These are phyloP conservation scores for Andrena bucephala DNA, from an alignment of 2,888 invertebrate species.

Conservation along the genomic window DNA sequence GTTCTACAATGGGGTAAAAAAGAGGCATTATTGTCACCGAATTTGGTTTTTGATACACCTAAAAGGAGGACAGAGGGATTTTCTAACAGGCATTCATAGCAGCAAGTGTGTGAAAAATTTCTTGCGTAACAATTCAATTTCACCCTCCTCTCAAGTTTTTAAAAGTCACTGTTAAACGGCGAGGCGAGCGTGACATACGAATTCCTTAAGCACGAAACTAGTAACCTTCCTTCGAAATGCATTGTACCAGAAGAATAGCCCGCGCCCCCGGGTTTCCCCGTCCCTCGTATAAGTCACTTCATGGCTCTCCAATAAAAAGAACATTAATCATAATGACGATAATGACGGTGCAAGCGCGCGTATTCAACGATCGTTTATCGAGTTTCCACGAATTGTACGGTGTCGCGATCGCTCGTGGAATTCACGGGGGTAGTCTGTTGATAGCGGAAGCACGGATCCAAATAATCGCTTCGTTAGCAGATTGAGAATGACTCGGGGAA, in stretches of 20 bases:
- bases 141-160: constrained; percentile 1
- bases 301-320: constrained; percentile 53
- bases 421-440: neutral
- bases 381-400: constrained; percentile 8
- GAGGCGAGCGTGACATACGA: constrained; percentile 41
- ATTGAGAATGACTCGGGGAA: constrained; percentile 54
- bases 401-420: too few relatives aligned
- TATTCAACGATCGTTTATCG: constrained; percentile 33
- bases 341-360: constrained; percentile 12
- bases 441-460: neutral
- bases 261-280: constrained; percentile 11
- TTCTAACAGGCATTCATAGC: constrained; percentile 10
- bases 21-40: neutral
- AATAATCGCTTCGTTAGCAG: constrained; percentile 61
- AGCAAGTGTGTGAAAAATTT: constrained; percentile 8
- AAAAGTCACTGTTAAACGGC: constrained; percentile 32
- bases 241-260: constrained; percentile 44
- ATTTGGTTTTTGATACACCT: neutral
- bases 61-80: neutral
- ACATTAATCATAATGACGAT: constrained; percentile 52
- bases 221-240: constrained; percentile 29
- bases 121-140: constrained; percentile 36
- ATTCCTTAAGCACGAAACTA: constrained; percentile 43
- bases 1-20: too few relatives aligned
- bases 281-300: constrained; percentile 41